Percentiles rank a stretch among this genome's conserved stretches.
Evolutionary conservation across 2,797 vertebrate species (phyloP).

Genomic region (Spinus olivaceus): DNA sequence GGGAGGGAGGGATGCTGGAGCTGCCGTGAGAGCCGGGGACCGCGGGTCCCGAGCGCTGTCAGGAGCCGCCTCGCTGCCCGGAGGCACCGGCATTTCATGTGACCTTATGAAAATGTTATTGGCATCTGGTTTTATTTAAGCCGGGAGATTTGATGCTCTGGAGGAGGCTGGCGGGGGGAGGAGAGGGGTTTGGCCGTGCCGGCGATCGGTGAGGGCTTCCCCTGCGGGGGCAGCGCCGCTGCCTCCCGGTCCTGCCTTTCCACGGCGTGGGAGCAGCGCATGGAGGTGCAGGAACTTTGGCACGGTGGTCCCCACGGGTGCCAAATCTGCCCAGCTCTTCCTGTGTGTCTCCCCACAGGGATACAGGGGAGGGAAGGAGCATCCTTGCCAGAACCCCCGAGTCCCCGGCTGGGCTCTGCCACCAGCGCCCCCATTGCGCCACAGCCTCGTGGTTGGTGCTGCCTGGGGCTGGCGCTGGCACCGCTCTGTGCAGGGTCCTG

Average conservation of each 20-base stretch:
- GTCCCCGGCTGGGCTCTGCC: background rate
- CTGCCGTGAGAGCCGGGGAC: fast-evolving
- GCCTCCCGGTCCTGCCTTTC: background rate
- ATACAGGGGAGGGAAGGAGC: background rate
- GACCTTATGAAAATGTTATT: constrained; percentile 24
- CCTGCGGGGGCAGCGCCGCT: background rate
- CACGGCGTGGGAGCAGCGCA: fast-evolving
- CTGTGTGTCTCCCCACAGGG: background rate
- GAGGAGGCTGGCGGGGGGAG: background rate
- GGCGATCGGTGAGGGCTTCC: background rate
- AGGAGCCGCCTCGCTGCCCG: background rate
- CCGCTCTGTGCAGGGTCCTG: background rate
- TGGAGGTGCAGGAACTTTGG: background rate
- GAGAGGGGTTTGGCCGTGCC: background rate
- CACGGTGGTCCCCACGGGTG: background rate
- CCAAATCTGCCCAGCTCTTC: background rate
- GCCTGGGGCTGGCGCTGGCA: background rate
- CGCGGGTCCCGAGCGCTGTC: background rate
- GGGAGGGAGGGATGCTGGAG: background rate
- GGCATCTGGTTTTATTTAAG: constrained; percentile 63
- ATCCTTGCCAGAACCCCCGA: background rate
- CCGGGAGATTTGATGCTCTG: background rate
- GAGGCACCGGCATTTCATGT: background rate
- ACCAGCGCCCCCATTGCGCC: fast-evolving
- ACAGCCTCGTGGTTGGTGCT: background rate